Evolutionary conservation across 2,113 vertebrate species (phyloP), one percentile per base, ranked within the genome.

Genomic region (Rhynchomys soricoides): DNA sequence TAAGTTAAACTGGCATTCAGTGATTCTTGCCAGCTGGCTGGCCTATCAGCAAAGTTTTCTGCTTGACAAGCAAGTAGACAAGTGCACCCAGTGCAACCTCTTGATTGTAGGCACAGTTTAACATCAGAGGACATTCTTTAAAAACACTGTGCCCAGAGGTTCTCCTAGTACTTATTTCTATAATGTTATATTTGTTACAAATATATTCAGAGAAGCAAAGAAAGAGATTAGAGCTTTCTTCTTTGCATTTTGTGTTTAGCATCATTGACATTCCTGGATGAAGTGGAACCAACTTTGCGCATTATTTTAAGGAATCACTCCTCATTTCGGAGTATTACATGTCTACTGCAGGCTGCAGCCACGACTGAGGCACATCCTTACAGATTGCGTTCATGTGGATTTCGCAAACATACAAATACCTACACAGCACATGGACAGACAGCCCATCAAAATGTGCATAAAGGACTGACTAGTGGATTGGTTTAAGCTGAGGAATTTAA

Each of bases 21-120:
- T 77, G 79, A 74, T 96, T 97, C 81, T 75, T 87, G 71, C 21
- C 13, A 74, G 16, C 77, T 93, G 89, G 73, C 86, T 97, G 86
- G 40, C 79, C 94, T 59, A 64, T 96, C 66, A 91, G 70, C 24
- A 70, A 0, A 1, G 93, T 97, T 97, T 93, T 86, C 7, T 55
- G 92, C 95, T 95, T 97, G 43, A 93, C 43, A 95, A 15, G 79
- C 92, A 55, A 94, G 10, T 0, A 52, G 62, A 89, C 43, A 95
- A 88, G 50, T 12, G 71, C 62, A 59, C 93, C 12, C 7, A 45
- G 71, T 10, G 62, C 89, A 94, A 37, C 29, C 50, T 93, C 96
- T 97, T 78, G 62, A 83, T 62, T 83, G 12, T 59, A 55, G 86
- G 52, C 93, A 52, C 26, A 71, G 57, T 86, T 64, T 83, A 78